Evolutionary conservation across 1,140 invertebrate species (phyloP).

Genomic region (Helicoverpa armigera): DNA sequence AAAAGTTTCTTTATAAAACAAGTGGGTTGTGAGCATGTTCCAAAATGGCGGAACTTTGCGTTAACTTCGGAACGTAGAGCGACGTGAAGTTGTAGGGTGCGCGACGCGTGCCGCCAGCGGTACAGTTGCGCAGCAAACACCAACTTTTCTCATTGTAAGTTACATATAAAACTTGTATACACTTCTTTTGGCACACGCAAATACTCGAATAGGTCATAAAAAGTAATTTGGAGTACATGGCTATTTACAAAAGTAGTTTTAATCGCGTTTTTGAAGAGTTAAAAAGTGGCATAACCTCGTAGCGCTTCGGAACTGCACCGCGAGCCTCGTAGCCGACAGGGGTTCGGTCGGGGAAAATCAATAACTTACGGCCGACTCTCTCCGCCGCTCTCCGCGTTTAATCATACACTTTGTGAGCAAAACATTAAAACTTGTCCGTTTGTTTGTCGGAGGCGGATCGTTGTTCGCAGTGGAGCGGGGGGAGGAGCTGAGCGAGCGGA

Average conservation of each 20-base stretch:
- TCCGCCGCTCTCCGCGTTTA: conserved; percentile 85
- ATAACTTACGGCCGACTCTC: conserved; percentile 87
- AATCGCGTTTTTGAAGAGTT: conserved; percentile 63
- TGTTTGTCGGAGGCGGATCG: conserved; percentile 82
- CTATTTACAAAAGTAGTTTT: conserved; percentile 69
- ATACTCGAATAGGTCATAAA: conserved; percentile 65
- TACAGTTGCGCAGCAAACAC: conserved; percentile 75
- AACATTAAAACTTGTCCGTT: conserved; percentile 87
- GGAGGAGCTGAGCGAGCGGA: conserved; percentile 54
- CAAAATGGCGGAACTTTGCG: conserved; percentile 88
- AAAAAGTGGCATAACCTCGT: conserved; percentile 66
- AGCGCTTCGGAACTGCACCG: conserved; percentile 70
- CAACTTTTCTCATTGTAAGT: conserved; percentile 83
- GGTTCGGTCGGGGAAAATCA: conserved; percentile 87
- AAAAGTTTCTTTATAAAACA: conserved; percentile 88
- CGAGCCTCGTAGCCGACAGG: conserved; percentile 83
- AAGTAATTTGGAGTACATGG: conserved; percentile 62
- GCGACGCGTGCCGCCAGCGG: conserved; percentile 72
- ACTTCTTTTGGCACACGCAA: conserved; percentile 66
- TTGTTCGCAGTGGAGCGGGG: conserved; percentile 58
- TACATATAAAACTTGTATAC: conserved; percentile 75
- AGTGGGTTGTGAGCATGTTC: conserved; percentile 88
- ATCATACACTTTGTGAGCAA: conserved; percentile 87
- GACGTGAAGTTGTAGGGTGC: conserved; percentile 85
- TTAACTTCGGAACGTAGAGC: conserved; percentile 87